Conservation (phyloP, 2,888 invertebrate species). For the Callosobruchus maculatus region DNA sequence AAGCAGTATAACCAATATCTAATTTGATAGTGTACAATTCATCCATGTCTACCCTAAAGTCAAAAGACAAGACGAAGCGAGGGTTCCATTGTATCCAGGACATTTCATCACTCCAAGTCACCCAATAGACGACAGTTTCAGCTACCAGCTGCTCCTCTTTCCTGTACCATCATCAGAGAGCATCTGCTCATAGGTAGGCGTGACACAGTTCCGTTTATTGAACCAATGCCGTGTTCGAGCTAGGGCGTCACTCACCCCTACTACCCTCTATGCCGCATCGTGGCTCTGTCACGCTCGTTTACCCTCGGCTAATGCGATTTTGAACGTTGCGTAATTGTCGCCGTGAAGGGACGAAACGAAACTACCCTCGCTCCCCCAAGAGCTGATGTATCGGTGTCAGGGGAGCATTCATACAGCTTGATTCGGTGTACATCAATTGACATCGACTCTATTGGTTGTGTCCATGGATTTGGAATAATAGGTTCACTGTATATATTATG, state of each 20-base stretch:
- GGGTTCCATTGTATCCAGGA: neutral
- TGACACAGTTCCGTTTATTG: constrained; percentile 21
- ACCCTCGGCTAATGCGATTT: constrained; percentile 27
- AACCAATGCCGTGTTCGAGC: neutral
- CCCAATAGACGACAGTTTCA: neutral
- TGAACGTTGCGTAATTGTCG: constrained; percentile 35
- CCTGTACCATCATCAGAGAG: constrained; percentile 1
- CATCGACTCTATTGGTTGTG: constrained; percentile 11
- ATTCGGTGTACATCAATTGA: constrained; percentile 9
- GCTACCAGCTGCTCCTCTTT: neutral
- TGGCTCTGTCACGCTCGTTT: constrained; percentile 23
- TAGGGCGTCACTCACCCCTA: neutral
- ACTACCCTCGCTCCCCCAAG: neutral
- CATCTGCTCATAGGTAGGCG: constrained; percentile 31
- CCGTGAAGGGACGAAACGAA: constrained; percentile 7
- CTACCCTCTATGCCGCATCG: constrained; percentile 17
- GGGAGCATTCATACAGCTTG: constrained; percentile 7
- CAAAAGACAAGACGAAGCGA: neutral
- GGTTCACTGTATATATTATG: neutral
- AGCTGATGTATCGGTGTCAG: constrained; percentile 22
- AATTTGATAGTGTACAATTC: too few species aligned
- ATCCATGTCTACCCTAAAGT: neutral
- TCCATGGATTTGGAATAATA: neutral
- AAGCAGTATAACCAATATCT: too few species aligned
- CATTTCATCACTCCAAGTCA: neutral